A percentile compares a stretch with the other conserved stretches of the same genome.
phyloP scores from a whole-genome alignment of 2,888 invertebrate species.

The Sarcophaga variegata region DNA sequence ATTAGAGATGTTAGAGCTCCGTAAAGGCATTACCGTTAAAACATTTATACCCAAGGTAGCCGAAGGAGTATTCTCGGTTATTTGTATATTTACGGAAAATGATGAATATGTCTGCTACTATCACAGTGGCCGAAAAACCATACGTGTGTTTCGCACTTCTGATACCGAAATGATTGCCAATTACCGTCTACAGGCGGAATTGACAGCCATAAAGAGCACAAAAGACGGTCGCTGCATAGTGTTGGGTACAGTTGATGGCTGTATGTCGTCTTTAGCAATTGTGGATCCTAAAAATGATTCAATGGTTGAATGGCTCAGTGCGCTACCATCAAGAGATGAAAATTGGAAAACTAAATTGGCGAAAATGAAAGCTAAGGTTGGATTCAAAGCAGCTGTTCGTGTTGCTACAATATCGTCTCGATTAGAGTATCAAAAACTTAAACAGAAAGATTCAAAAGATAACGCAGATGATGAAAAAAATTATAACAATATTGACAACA shows the following conservation, averaged over 20 bases:
- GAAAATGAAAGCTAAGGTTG: slow-evolving; percentile 84
- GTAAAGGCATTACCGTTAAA: slow-evolving; percentile 92
- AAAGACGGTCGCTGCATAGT: slow-evolving; percentile 91
- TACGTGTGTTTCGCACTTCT: slow-evolving; percentile 94
- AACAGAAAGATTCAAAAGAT: slow-evolving; percentile 71
- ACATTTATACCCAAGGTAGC: slow-evolving; percentile 97
- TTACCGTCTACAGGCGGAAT: slow-evolving; percentile 94
- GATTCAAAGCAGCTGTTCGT: slow-evolving; percentile 87
- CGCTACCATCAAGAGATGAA: slow-evolving; percentile 88
- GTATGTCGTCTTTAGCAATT: slow-evolving; percentile 93
- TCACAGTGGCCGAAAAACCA: slow-evolving; percentile 96
- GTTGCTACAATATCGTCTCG: slow-evolving; percentile 83
- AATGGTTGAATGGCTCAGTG: slow-evolving; percentile 85
- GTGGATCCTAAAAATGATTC: slow-evolving; percentile 87
- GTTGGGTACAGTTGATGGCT: slow-evolving; percentile 96
- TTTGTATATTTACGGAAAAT: slow-evolving; percentile 95
- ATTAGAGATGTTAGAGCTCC: slow-evolving; percentile 94
- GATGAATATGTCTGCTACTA: slow-evolving; percentile 98
- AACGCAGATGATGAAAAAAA: slow-evolving; percentile 72
- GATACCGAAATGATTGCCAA: slow-evolving; percentile 97
- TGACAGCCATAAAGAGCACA: slow-evolving; percentile 91
- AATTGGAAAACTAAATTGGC: slow-evolving; percentile 87
- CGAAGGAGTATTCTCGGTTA: slow-evolving; percentile 98
- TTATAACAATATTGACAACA: slow-evolving; percentile 27
- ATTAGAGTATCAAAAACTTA: slow-evolving; percentile 74